Base-by-base conservation (phyloP, 2,113 vertebrate species). In the Opisthocomus hoazin region DNA sequence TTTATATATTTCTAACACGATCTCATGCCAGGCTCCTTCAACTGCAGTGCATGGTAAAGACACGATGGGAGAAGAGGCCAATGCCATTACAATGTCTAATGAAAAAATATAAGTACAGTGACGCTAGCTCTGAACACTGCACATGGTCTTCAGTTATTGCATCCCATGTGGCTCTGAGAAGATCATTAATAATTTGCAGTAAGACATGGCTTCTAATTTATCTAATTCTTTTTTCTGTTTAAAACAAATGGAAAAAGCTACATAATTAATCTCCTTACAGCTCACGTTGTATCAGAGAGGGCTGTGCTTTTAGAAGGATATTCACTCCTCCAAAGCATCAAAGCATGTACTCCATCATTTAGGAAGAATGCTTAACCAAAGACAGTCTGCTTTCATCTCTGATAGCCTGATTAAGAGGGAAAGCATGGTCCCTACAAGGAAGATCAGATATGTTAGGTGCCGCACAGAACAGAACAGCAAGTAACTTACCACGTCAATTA, bases 401-500 rank as follows among this genome's bases (percentile, higher is more conserved):
- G 36, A 58, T 29, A 91, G 50, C 21, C 69, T 70, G 27, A 68
- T 68, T 63, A 80, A 90, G 50, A 89, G 53, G 32, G 79, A 79
- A 30, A 76, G 51, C 45, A 51, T 36, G 13, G 50, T 37, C 8
- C 26, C 53, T 79, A 37, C 36, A 51, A 0, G 5, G 58, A 21
- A 32, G 12, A 70, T 66, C 15, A 78, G n/a, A 54, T 91, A 80
- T 69, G 11, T 69, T 75, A 11, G 30, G 22, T 84, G 46, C 36
- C 3, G 2, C 30, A 69, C 37, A 68, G 71, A 88, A 60, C 15
- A 32, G 65, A 75, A 71, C 16, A 73, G 50, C 32, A 46, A n/a
- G 27, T 29, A 74, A 98, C 98, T 98, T 96, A 99, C 99, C 98
- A 99, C 98, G 1, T 99, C 99, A 50, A 99, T 99, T 93, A 99